Base-by-base conservation (phyloP, 2,113 vertebrate genomes). In the Crotalus tigris region DNA sequence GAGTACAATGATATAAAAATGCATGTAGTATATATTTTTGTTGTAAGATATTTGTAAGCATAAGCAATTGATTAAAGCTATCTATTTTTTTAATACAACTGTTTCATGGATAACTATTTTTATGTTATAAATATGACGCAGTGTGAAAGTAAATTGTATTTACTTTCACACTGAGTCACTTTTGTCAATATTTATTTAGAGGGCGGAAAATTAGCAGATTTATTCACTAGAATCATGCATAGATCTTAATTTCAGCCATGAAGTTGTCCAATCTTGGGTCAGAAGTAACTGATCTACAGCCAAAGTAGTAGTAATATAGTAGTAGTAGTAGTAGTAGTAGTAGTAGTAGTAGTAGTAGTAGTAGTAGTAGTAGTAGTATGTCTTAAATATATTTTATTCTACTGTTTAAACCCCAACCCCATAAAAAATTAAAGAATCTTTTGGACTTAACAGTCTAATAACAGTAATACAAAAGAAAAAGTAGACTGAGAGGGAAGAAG, bases 101-200 rank as follows among this genome's bases (percentile, higher is more conserved):
- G 9, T 13, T 85, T 91, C 33, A 13, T 75, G 90, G 2, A 12
- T n/a, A 46, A 55, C 29, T 61, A 69, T 44, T 53, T 53, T 54
- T 54, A 57, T 23, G 4, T 87, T 61, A 64, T 33, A 53, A 54
- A 9, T 26, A 44, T 64, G 90, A 46, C 11, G 90, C 90, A n/a
- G n/a, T n/a, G n/a, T n/a, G n/a, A n/a, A n/a, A n/a, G n/a, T n/a
- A n/a, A 44, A 90, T 23, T 61, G 55, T 15, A 3, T 87, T 91
- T 90, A 59, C n/a, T 94, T 94, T 94, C n/a, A 53, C 21, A 51
- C 15, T 81, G 53, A 90, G 75, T 59, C 88, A 93, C 89, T 19
- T 88, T 51, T 93, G 39, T 90, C 75, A 92, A 53, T 10, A 11
- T 91, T 94, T 58, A 64, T 86, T 33, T 94, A 0, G 1, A 21